These are phyloP conservation scores for Liasis olivaceus DNA, from an alignment of 2,797 vertebrate genomes.

Conservation along the genomic window DNA sequence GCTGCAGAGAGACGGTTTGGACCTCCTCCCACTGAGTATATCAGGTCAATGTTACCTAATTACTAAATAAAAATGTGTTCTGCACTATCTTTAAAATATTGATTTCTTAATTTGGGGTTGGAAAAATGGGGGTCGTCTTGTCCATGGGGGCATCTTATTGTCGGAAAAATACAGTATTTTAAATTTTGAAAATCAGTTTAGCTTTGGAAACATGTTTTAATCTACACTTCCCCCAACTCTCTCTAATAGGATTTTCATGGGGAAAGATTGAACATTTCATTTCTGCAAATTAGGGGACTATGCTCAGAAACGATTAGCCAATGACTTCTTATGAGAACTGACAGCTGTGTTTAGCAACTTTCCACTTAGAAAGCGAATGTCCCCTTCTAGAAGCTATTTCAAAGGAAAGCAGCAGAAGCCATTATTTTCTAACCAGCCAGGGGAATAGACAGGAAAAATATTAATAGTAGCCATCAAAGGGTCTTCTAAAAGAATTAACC, in stretches of 20 bases:
- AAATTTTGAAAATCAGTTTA: neutral
- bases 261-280: neutral
- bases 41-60: too few relatives aligned
- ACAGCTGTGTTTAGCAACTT: neutral
- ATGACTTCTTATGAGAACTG: neutral
- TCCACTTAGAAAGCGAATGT: neutral
- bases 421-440: neutral
- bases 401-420: neutral
- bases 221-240: neutral
- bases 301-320: neutral
- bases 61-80: too few relatives aligned
- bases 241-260: neutral
- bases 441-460: neutral
- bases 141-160: too few relatives aligned
- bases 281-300: neutral
- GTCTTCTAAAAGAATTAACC: conserved; percentile 20
- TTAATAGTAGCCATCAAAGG: neutral
- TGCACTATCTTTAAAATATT: too few relatives aligned
- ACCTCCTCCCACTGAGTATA: too few relatives aligned
- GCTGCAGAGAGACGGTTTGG: too few relatives aligned
- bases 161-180: too few relatives aligned
- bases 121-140: too few relatives aligned
- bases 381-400: neutral
- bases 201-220: neutral
- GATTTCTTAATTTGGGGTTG: too few relatives aligned